Percentiles rank a stretch among this genome's conserved stretches.
Evolutionary conservation across 1,140 invertebrate genomes (phyloP).

Genomic region (Drosophila carrolli): DNA sequence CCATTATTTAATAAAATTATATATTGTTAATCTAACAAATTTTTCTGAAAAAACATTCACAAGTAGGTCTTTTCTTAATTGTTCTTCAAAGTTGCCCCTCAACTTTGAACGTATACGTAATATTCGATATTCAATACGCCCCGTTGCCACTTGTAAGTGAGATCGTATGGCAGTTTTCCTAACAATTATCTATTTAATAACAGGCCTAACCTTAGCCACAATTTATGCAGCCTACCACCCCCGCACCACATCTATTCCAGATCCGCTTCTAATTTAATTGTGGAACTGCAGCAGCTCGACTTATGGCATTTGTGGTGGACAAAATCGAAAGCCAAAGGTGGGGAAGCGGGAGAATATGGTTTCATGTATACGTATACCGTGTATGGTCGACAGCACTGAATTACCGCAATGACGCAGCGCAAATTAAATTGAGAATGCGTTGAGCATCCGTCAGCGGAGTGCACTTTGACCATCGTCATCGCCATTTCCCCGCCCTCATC

Average conservation of each 20-base stretch:
- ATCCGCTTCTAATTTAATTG: slow-evolving; percentile 58
- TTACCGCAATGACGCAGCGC: slow-evolving; percentile 72
- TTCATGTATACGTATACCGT: not conserved
- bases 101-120: slow-evolving; percentile 24
- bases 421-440: slow-evolving; percentile 54
- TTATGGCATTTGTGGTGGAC: slow-evolving; percentile 51
- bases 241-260: slow-evolving; percentile 1
- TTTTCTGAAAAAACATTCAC: no score
- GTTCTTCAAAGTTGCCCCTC: no score
- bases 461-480: slow-evolving; percentile 40
- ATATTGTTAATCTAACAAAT: no score
- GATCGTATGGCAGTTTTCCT: slow-evolving; percentile 55
- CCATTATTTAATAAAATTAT: no score
- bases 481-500: not conserved
- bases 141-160: slow-evolving; percentile 17
- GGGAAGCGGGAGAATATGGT: slow-evolving; percentile 13
- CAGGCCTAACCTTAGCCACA: slow-evolving; percentile 53
- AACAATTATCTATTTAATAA: slow-evolving; percentile 67
- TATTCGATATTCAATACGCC: slow-evolving; percentile 49
- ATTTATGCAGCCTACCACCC: slow-evolving; percentile 19
- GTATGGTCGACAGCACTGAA: slow-evolving; percentile 7
- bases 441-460: slow-evolving; percentile 10
- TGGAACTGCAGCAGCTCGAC: slow-evolving; percentile 47
- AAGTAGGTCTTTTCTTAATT: no score
- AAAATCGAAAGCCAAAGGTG: slow-evolving; percentile 18